Conservation (phyloP, 2,888 invertebrate species). For the Malthinus seriepunctatus region DNA sequence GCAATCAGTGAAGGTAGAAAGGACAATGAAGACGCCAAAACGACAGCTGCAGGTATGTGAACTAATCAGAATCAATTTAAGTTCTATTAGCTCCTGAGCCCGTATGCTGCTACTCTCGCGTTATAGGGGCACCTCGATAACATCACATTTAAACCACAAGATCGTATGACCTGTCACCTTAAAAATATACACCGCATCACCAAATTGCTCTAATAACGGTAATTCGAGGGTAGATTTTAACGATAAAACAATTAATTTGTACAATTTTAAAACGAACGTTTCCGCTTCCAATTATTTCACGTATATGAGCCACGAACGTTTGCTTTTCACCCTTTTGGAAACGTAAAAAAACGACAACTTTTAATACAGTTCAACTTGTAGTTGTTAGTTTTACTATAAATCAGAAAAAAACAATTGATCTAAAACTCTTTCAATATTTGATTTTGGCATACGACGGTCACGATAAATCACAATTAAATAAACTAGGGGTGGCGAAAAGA, state of each 20-base stretch:
- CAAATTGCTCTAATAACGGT: conserved; percentile 10
- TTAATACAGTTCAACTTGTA: not conserved
- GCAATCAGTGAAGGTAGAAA: conserved; percentile 40
- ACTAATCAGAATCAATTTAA: conserved; percentile 55
- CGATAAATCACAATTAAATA: conserved; percentile 36
- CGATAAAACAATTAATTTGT: conserved; percentile 1
- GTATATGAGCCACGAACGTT: too few relatives aligned
- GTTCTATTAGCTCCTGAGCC: conserved; percentile 51
- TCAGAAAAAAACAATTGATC: conserved; percentile 23
- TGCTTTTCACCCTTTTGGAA: too few relatives aligned
- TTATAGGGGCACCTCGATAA: conserved; percentile 49
- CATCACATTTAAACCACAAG: conserved; percentile 23
- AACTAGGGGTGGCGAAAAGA: conserved; percentile 27
- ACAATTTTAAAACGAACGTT: conserved; percentile 1
- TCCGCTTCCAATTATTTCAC: not conserved
- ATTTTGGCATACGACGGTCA: conserved; percentile 16
- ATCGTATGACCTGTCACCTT: conserved; percentile 36
- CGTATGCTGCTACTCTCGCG: conserved; percentile 35
- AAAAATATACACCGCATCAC: conserved; percentile 22
- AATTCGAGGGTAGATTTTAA: conserved; percentile 21
- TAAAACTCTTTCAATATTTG: conserved; percentile 35
- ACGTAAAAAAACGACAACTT: too few relatives aligned
- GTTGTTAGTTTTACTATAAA: conserved; percentile 10
- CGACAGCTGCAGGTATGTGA: conserved; percentile 55
- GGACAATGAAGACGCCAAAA: conserved; percentile 42